Evolutionary conservation across 2,888 invertebrate genomes (phyloP), one percentile per base, ranked within the genome.

Genomic region (Erebia epiphron): DNA sequence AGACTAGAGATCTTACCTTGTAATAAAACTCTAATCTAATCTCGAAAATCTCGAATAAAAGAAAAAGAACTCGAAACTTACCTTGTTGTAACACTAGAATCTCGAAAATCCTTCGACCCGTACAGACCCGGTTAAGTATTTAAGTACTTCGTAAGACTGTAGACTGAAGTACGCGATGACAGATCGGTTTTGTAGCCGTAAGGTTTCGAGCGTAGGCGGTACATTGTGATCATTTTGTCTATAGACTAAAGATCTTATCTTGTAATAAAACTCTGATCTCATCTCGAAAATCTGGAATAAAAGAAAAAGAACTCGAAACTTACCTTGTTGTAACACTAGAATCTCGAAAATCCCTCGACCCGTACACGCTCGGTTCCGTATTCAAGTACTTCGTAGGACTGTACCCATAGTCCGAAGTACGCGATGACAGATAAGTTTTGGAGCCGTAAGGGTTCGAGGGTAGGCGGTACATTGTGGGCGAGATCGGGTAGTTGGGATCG

Each of bases 101-200:
- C 90, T 58, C 89, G 79, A 70, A 92, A 90, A 75, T 92, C 90
- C 62, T 90, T 81, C 0, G 91, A 91, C 1, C 91, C 92, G 75
- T 93, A 93, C 0, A 89, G 77, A 64, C 88, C 90, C 0, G 86
- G 79, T 10, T 92, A 92, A 0, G 84, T 76, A 68, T 85, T 89
- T 1, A 92, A 75, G 76, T 21, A 21, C 21, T 21, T 21, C 21
- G 21, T 21, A 21, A 2, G 21, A 21, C 21, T 91, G 74, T 93
- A 94, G 77, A 93, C 93, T 0, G 94, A 92, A 0, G 92, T 91
- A 65, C 92, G 79, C 1, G 91, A 87, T 0, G 91, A 83, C 1
- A 93, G 80, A 79, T 93, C 93, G 11, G 88, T 89, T 76, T 93
- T 92, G 66, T 92, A 92, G 1, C 90, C 95, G 87, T 91, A 95